These are phyloP conservation scores for Girardinus metallicus DNA, from an alignment of 2,797 vertebrate genomes.

Conservation along the genomic window DNA sequence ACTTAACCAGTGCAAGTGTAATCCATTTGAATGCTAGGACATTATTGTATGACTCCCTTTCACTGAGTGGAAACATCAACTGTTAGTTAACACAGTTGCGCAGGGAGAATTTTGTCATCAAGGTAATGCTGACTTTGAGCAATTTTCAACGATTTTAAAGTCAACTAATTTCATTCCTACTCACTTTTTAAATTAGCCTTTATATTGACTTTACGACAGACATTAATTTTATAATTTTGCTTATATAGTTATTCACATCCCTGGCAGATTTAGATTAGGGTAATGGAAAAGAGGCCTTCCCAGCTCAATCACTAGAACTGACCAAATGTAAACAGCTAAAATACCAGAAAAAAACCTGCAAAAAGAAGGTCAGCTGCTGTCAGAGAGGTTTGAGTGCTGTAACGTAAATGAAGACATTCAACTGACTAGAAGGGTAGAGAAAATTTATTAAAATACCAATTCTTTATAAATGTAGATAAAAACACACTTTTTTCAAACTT, in stretches of 20 bases:
- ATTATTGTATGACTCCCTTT: background rate
- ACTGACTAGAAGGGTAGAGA: background rate
- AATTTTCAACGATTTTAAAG: background rate
- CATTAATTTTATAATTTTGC: background rate
- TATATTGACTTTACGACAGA: background rate
- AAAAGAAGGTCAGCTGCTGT: background rate
- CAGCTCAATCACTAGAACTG: background rate
- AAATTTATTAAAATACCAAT: background rate
- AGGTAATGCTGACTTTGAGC: background rate
- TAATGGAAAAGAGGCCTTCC: background rate
- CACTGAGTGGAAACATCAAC: background rate
- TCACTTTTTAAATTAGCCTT: background rate
- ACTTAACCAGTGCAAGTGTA: background rate
- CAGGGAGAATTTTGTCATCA: background rate
- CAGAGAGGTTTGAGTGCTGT: background rate
- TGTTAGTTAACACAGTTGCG: background rate
- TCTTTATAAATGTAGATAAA: background rate
- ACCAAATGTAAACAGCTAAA: background rate
- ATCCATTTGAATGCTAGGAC: background rate
- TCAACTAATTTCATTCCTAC: background rate
- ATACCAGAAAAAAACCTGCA: background rate
- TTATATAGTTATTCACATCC: background rate
- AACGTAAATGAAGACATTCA: background rate
- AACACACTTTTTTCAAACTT: background rate
- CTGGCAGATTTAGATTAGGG: background rate